Percentiles rank a stretch among this genome's conserved stretches.
Conservation (phyloP, 2,888 invertebrate species). For the Brachypalpus laphriformis region DNA sequence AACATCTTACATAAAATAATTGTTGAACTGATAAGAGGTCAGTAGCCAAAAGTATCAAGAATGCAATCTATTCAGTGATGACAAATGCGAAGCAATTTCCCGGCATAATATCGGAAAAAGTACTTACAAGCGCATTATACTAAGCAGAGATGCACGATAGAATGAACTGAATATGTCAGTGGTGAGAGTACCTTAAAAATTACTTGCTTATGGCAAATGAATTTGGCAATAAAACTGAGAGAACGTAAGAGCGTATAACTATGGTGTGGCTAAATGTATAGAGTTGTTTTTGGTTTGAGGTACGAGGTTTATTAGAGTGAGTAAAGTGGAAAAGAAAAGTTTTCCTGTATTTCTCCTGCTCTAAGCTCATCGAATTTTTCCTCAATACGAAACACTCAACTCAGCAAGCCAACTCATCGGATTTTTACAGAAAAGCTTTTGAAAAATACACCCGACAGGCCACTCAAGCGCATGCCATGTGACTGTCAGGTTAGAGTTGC, state of each 20-base stretch:
- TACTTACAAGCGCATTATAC: not conserved
- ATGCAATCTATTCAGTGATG: conserved; percentile 14
- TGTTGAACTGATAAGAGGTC: not conserved
- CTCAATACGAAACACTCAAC: not conserved
- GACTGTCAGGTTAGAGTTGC: not conserved
- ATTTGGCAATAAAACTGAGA: not conserved
- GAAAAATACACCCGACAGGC: not conserved
- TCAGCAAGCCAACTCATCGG: not conserved
- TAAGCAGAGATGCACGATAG: not conserved
- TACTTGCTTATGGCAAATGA: not conserved
- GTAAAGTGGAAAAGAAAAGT: no score
- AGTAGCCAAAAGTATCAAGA: not conserved
- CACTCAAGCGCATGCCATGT: not conserved
- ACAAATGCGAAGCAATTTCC: conserved; percentile 2
- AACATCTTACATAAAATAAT: not conserved
- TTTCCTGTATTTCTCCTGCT: no score
- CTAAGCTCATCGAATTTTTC: no score
- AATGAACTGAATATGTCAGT: not conserved
- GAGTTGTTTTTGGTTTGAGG: no score
- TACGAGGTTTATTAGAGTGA: not conserved
- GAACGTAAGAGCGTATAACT: no score
- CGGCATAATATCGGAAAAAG: not conserved
- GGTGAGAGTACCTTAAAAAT: not conserved
- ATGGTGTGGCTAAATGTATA: not conserved
- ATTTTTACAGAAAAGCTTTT: not conserved